Evolutionary conservation across 2,113 vertebrate species (phyloP), one percentile per base, ranked within the genome.

Genomic region (Scytalopus superciliaris): DNA sequence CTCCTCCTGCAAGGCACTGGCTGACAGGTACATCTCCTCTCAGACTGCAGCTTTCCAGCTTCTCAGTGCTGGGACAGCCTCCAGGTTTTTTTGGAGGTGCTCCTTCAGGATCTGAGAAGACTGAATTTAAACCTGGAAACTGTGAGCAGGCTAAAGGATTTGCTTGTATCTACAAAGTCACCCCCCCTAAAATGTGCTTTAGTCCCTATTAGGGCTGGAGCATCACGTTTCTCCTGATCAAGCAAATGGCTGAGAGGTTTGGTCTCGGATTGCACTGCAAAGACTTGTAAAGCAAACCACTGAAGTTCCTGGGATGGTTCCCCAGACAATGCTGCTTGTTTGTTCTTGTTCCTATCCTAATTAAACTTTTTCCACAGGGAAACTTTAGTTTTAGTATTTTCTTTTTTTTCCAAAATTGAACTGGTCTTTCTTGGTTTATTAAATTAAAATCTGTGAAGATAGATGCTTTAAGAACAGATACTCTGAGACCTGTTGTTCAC

Each of bases 151-250:
- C 25, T 44, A 10, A 40, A 21, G 15, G 24, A 57, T 76, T 84
- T 53, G 40, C 45, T 83, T 77, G 24, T 57, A 24, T 27, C 80
- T 59, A 63, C 91, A 95, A 89, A 92, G 93, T 95, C 94, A 96
- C 45, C 72, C 67, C 25, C 25, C 18, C 7, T 3, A n/a, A 79
- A 91, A 89, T 27, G 68, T 69, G 7, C 89, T 94, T 86, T 42
- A 35, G 59, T 67, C 72, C n/a, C 1, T 83, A 2, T 49, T 60
- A 21, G 55, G 31, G 25, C 59, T 55, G 73, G 35, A 87, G 93
- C 87, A 79, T 94, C 84, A n/a, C 52, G 18, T 94, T 96, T 85
- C 92, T 64, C 89, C 57, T 82, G 92, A 93, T 79, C 4, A 45
- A 91, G 92, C 87, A 79, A 72, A 94, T 5, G 47, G 14, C 9